Evolutionary conservation across 2,888 invertebrate species (phyloP).

Genomic region (Cremastobaeus sp.): DNA sequence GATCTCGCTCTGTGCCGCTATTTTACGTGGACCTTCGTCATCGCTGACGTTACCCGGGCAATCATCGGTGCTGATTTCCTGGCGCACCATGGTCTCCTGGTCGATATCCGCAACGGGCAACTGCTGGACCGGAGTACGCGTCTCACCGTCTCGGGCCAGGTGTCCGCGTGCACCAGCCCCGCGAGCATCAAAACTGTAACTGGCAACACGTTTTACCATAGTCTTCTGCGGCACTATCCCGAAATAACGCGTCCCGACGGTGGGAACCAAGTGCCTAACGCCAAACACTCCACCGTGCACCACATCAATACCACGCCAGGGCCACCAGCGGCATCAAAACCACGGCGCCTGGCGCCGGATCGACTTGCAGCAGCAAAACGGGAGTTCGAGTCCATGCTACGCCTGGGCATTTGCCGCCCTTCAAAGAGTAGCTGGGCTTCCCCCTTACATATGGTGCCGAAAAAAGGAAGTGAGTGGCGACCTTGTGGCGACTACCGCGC

Average conservation of each 20-base stretch:
- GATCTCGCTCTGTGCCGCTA: background rate
- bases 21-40: background rate
- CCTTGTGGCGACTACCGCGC: constrained; percentile 19
- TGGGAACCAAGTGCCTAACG: background rate
- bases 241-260: constrained; percentile 1
- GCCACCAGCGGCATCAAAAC: background rate
- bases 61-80: constrained; percentile 7
- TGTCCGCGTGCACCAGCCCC: background rate
- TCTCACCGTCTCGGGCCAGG: background rate
- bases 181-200: background rate
- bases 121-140: background rate
- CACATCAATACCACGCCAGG: background rate
- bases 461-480: background rate
- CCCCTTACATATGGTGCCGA: background rate
- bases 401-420: background rate
- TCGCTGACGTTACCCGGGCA: constrained; percentile 6
- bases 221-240: background rate
- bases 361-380: background rate
- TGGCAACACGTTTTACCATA: background rate
- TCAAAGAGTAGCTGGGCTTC: background rate
- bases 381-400: background rate
- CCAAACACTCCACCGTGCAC: background rate
- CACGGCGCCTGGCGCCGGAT: no score
- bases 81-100: background rate
- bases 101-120: background rate